These are phyloP conservation scores for Planococcus citri DNA, from an alignment of 1,140 invertebrate species.

Conservation along the genomic window DNA sequence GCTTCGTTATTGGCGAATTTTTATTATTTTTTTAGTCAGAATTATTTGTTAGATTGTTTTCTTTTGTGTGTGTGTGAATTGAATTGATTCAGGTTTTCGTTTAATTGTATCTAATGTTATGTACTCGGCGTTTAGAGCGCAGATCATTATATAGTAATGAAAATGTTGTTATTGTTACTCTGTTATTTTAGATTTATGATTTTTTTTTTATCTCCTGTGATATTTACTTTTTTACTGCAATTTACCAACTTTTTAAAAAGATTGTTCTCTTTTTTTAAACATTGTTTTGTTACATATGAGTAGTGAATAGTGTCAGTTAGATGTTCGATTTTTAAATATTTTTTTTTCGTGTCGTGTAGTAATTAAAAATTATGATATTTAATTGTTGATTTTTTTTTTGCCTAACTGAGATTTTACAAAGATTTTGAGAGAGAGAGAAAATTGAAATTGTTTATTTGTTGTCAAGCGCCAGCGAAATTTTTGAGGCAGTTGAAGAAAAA, in stretches of 20 bases:
- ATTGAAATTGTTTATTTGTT: too few species aligned
- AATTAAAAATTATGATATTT: too few species aligned
- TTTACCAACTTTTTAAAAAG: background rate
- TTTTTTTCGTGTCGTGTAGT: too few species aligned
- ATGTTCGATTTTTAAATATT: background rate
- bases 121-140: background rate
- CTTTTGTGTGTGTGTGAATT: too few species aligned
- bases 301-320: background rate
- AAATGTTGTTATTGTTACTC: background rate
- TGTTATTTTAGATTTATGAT: background rate
- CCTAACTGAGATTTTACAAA: too few species aligned
- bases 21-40: background rate
- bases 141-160: background rate
- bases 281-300: background rate
- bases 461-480: too few species aligned
- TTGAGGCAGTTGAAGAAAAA: too few species aligned
- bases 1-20: too few species aligned
- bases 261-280: background rate
- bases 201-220: constrained; percentile 1
- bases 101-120: background rate
- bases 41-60: background rate
- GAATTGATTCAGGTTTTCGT: background rate
- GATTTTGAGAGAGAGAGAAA: too few species aligned
- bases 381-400: too few species aligned
- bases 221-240: background rate